phyloP scores from a whole-genome alignment of 2,888 invertebrate species.

The Drosophila tripunctata region DNA sequence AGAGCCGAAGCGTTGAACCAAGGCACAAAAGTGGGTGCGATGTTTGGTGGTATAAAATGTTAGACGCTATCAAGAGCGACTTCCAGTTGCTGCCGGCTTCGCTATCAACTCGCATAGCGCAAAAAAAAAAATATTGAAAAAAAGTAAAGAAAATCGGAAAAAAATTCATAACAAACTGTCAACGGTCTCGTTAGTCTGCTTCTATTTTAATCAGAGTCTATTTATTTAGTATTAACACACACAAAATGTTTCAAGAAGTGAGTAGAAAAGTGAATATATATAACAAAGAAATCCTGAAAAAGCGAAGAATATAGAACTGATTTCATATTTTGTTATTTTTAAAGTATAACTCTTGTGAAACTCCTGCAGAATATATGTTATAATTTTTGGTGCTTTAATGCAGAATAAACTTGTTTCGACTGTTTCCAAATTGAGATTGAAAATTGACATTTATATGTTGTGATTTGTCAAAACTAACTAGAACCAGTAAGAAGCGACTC shows the following conservation, averaged over 20 bases:
- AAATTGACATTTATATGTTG: neutral
- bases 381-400: neutral
- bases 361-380: no score
- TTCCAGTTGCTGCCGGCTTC: constrained; percentile 64
- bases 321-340: no score
- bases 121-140: constrained; percentile 2
- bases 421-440: constrained; percentile 14
- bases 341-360: no score
- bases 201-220: constrained; percentile 9
- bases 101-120: constrained; percentile 48
- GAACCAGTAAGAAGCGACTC: constrained; percentile 45
- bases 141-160: constrained; percentile 6
- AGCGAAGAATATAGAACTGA: neutral
- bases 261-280: constrained; percentile 24
- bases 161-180: constrained; percentile 18
- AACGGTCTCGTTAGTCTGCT: constrained; percentile 41
- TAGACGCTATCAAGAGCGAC: constrained; percentile 39
- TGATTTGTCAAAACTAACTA: constrained; percentile 35
- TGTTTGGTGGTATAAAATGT: constrained; percentile 64
- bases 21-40: constrained; percentile 43
- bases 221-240: constrained; percentile 31
- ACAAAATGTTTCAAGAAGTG: constrained; percentile 57
- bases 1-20: constrained; percentile 1
- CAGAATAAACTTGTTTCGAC: constrained; percentile 18
- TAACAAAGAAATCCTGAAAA: neutral